Percentiles rank a stretch among this genome's conserved stretches.
Evolutionary conservation across 2,113 vertebrate genomes (phyloP).

Genomic region (Tor tambroides): DNA sequence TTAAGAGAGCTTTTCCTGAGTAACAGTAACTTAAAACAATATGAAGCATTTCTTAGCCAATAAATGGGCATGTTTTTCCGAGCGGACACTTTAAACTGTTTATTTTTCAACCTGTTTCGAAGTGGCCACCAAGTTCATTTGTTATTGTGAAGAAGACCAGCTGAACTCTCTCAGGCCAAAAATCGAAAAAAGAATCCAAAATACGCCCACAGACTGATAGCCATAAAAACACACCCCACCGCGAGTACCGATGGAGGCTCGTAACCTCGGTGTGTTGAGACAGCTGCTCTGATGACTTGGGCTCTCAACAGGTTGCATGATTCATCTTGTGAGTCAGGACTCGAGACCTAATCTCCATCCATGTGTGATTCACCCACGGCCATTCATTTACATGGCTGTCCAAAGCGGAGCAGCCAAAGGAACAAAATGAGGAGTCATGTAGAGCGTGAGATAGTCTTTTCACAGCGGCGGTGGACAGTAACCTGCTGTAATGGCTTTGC

Average conservation of each 20-base stretch:
- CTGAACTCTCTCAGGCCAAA: conserved; percentile 49
- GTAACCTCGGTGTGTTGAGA: conserved; percentile 73
- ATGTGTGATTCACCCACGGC: conserved; percentile 62
- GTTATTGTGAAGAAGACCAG: conserved; percentile 48
- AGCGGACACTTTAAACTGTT: conserved; percentile 41
- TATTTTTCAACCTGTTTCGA: conserved; percentile 53
- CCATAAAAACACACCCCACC: conserved; percentile 57
- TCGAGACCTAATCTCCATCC: conserved; percentile 43
- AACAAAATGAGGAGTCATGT: conserved; percentile 36
- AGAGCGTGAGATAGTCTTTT: conserved; percentile 14
- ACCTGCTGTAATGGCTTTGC: conserved; percentile 35
- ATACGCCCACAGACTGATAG: conserved; percentile 42
- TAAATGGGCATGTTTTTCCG: conserved; percentile 49
- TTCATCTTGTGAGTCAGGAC: conserved; percentile 76
- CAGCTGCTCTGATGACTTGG: conserved; percentile 78
- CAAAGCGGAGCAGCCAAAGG: conserved; percentile 33
- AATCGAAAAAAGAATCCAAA: conserved; percentile 38
- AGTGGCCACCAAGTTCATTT: conserved; percentile 47
- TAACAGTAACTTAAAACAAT: conserved; percentile 55
- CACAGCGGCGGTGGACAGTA: not conserved
- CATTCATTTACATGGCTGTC: conserved; percentile 49
- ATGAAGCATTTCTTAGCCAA: conserved; percentile 35
- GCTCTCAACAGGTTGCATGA: conserved; percentile 75
- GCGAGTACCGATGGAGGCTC: conserved; percentile 40
- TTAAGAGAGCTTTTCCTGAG: conserved; percentile 62